Base-by-base conservation (phyloP, 2,797 vertebrate genomes). In the Euphonia xanthogaster region DNA sequence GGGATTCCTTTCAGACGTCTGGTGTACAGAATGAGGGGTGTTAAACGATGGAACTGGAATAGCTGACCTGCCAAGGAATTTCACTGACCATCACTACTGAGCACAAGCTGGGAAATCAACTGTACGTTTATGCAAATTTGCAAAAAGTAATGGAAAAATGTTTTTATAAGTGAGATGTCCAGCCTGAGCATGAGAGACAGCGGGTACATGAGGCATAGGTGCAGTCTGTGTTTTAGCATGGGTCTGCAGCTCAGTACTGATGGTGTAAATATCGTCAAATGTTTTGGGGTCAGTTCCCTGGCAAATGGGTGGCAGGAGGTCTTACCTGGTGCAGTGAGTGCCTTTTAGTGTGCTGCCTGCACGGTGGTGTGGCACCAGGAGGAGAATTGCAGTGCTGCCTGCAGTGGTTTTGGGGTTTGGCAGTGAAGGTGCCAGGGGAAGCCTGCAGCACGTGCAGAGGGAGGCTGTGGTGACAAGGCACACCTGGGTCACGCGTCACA, bases 181-280 rank as follows among this genome's bases (percentile, higher is more conserved):
- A 24, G 3, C 28, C 25, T 47, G 51, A 50, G 39, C 18, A 14
- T 37, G 35, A 39, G 18, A 40, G 51, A 11, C 1, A 15, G 48
- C 1, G 3, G 27, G 19, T 30, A 7, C 0, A 0, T 10, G 39
- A 51, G 20, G 22, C 25, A 2, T 6, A 35, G 42, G 19, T 33
- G 12, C 24, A 54, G 62, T 39, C 15, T 50, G n/a, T 33, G 12
- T 44, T 68, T 50, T 68, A 9, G n/a, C 63, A 8, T 31, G 9
- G 33, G 10, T 35, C 23, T 74, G 27, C 47, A 12, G 65, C 39
- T 86, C 51, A 13, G 37, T 37, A 37, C 15, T 61, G 25, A 37
- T 21, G 28, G 15, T 25, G 24, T 19, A 22, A 72, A 42, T n/a
- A 47, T 7, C 14, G 33, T 57, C 14, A 61, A 65, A 54, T 10